Percentiles rank a stretch among this genome's conserved stretches.
phyloP scores from a whole-genome alignment of 2,888 invertebrate species.

The Seira sanloemensis region DNA sequence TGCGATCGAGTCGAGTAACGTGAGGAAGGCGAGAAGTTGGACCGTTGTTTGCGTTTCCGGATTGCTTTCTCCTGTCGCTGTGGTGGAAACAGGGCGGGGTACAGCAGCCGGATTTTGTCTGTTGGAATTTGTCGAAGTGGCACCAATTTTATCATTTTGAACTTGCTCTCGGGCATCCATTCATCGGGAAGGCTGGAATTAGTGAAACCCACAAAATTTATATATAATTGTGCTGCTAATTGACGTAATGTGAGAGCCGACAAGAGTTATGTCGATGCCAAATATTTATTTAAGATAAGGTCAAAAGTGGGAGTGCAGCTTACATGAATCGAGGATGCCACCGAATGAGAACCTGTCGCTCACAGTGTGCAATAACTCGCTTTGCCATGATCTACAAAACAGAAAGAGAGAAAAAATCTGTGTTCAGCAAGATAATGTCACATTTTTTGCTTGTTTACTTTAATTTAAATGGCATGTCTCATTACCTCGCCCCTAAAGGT shows the following conservation, averaged over 20 bases:
- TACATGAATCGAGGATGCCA: conserved; percentile 93
- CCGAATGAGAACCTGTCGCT: conserved; percentile 84
- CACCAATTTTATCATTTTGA: conserved; percentile 64
- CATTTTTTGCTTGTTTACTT: background rate
- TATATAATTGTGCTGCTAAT: no score
- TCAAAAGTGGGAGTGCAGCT: conserved; percentile 77
- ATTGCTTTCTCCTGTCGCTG: conserved; percentile 65
- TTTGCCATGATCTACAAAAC: conserved; percentile 80
- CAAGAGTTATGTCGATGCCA: no score
- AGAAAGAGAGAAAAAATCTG: background rate
- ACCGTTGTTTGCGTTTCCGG: conserved; percentile 58
- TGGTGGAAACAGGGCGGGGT: conserved; percentile 71
- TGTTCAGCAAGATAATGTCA: background rate
- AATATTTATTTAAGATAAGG: background rate
- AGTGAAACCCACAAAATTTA: no score
- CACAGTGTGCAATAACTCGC: conserved; percentile 81
- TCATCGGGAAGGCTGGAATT: conserved; percentile 71
- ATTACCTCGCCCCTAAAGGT: conserved; percentile 70
- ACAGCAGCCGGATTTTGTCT: conserved; percentile 69
- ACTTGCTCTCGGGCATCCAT: conserved; percentile 72
- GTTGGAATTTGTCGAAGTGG: conserved; percentile 71
- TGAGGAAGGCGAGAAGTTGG: conserved; percentile 42
- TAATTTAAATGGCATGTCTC: background rate
- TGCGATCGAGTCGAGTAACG: conserved; percentile 44
- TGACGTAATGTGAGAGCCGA: no score